These are phyloP conservation scores for Biston stratarius DNA, from an alignment of 2,888 invertebrate species.

Conservation along the genomic window DNA sequence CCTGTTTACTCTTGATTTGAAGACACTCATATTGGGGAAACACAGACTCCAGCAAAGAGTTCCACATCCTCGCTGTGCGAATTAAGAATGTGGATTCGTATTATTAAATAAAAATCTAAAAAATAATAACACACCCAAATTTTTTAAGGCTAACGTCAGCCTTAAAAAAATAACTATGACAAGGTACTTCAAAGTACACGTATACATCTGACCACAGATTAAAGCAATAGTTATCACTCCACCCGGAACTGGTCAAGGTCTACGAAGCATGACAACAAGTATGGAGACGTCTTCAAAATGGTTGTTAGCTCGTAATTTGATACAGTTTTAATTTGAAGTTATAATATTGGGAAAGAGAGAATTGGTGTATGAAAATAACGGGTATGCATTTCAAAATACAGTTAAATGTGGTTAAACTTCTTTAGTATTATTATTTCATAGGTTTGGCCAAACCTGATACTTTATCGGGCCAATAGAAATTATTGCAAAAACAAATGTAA, in stretches of 20 bases:
- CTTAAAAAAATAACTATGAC: background rate
- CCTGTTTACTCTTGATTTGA: too few species aligned
- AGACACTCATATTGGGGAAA: too few species aligned
- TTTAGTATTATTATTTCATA: too few species aligned
- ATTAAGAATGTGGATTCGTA: too few species aligned
- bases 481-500: too few species aligned
- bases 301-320: slow-evolving; percentile 6
- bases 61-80: too few species aligned
- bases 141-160: too few species aligned
- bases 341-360: background rate
- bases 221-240: background rate
- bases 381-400: background rate
- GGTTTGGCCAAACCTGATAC: background rate
- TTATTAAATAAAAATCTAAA: too few species aligned
- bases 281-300: slow-evolving; percentile 23
- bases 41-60: too few species aligned
- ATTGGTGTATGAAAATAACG: slow-evolving; percentile 20
- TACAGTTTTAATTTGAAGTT: slow-evolving; percentile 25
- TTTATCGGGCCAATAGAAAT: too few species aligned
- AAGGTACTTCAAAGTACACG: background rate
- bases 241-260: slow-evolving; percentile 52
- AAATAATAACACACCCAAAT: too few species aligned
- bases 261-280: slow-evolving; percentile 49
- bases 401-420: background rate
- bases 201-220: background rate